phyloP scores from a whole-genome alignment of 1,140 invertebrate species.

The Eupeodes corollae region DNA sequence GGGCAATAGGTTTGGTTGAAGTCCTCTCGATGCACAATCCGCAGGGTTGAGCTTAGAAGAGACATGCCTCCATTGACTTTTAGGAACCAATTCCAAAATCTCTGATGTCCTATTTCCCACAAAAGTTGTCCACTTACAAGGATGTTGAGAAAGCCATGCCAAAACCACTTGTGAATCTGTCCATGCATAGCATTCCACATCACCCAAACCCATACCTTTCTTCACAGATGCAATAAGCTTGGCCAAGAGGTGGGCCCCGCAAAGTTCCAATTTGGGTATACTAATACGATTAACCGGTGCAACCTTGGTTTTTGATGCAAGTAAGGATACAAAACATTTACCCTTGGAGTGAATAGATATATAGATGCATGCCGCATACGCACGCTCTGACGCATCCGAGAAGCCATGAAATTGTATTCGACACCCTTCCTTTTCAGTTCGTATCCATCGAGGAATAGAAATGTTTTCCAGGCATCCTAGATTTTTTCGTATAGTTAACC shows the following conservation, averaged over 20 bases:
- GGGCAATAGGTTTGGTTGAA: conserved; percentile 4
- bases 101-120: conserved; percentile 31
- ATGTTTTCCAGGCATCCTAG: background rate
- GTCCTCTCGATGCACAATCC: conserved; percentile 9
- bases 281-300: conserved; percentile 15
- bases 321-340: conserved; percentile 6
- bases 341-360: background rate
- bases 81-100: conserved; percentile 15
- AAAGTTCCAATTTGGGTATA: conserved; percentile 33
- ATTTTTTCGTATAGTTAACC: conserved; percentile 1
- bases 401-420: conserved; percentile 1
- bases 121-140: too few species aligned
- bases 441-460: conserved; percentile 1
- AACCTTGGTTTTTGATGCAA: conserved; percentile 18
- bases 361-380: conserved; percentile 5
- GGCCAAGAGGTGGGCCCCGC: background rate
- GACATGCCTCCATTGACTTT: conserved; percentile 22
- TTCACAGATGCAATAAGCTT: background rate
- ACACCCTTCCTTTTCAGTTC: background rate
- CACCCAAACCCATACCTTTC: too few species aligned
- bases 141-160: conserved; percentile 19
- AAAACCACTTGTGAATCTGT: conserved; percentile 26
- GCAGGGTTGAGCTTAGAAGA: conserved; percentile 25
- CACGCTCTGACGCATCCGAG: conserved; percentile 23
- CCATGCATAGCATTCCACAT: too few species aligned